Evolutionary conservation across 1,140 invertebrate genomes (phyloP), one percentile per base, ranked within the genome.

Genomic region (Cyclina sinensis): DNA sequence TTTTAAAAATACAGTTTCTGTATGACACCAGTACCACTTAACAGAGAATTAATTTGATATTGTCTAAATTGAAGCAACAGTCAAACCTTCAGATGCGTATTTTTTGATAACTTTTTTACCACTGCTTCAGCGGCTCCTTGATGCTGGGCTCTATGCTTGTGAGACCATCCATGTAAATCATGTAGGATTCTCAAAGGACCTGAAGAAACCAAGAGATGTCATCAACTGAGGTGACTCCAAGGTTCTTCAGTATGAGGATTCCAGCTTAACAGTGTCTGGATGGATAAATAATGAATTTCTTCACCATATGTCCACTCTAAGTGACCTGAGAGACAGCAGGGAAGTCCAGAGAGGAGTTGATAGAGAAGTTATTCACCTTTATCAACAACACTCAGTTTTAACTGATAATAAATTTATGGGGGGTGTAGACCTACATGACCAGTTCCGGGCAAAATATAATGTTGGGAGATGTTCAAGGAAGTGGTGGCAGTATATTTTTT

Each of bases 21-120:
- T n/a, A n/a, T n/a, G n/a, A n/a, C n/a, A n/a, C n/a, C n/a, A n/a
- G n/a, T n/a, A n/a, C n/a, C n/a, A n/a, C n/a, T n/a, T n/a, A n/a
- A n/a, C n/a, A n/a, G n/a, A n/a, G n/a, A n/a, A n/a, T n/a, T n/a
- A n/a, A n/a, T n/a, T n/a, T n/a, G n/a, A n/a, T n/a, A n/a, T n/a
- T n/a, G n/a, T n/a, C n/a, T n/a, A n/a, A n/a, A n/a, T n/a, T n/a
- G n/a, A n/a, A n/a, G n/a, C n/a, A n/a, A n/a, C n/a, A n/a, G n/a
- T n/a, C n/a, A n/a, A n/a, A n/a, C n/a, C n/a, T n/a, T n/a, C n/a
- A n/a, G n/a, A n/a, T n/a, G n/a, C n/a, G n/a, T n/a, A n/a, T n/a
- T n/a, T n/a, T n/a, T 80, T 59, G 30, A 59, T 51, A 59, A 59
- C n/a, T 54, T 79, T 57, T 51, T 79, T 43, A 30, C 32, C 35